Evolutionary conservation across 2,797 vertebrate genomes (phyloP), one percentile per base, ranked within the genome.

Genomic region (Champsocephalus gunnari): DNA sequence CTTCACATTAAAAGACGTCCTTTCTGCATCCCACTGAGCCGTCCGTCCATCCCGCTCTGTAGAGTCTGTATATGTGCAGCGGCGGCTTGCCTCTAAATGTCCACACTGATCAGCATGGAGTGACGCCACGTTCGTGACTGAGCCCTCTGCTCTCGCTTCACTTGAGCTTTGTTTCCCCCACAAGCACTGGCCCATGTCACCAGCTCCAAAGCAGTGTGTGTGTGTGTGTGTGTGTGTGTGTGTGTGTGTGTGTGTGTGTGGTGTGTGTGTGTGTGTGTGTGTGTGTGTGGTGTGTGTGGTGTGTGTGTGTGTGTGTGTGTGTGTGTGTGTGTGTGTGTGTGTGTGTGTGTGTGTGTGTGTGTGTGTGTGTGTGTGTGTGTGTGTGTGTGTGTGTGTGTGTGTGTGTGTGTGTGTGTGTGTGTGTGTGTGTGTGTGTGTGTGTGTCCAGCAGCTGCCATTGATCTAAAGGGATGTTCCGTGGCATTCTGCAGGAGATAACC

Each of bases 141-240:
- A 90, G 77, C 83, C 83, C 79, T 83, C 78, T 79, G 79, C 87
- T 92, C 87, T 88, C 77, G 81, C 92, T 90, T 88, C 85, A 85
- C 77, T 93, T 86, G 90, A 91, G 84, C 77, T 81, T 72, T 78
- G 77, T 80, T 83, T 85, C 59, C 74, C 69, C 72, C 60, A 79
- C 85, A 79, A 92, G 92, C 87, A 58, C 85, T 90, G 88, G 89
- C 85, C 92, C 84, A 60, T 89, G 88, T 84, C 87, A 87, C 81
- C 80, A 77, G 73, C 75, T 81, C 60, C 63, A 9, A 66, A 63
- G 38, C 4, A 62, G 62, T 61, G 10, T 45, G 45, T 61, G 54
- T 47, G n/a, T 43, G 49, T 44, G 14, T 67, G 62, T 61, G 10
- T 45, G 45, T 61, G 54, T 47, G n/a, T 43, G 49, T 44, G 16